A percentile compares a stretch with the other conserved stretches of the same genome.
These are phyloP conservation scores for Leuctra nigra DNA, from an alignment of 2,888 invertebrate genomes.

Conservation along the genomic window DNA sequence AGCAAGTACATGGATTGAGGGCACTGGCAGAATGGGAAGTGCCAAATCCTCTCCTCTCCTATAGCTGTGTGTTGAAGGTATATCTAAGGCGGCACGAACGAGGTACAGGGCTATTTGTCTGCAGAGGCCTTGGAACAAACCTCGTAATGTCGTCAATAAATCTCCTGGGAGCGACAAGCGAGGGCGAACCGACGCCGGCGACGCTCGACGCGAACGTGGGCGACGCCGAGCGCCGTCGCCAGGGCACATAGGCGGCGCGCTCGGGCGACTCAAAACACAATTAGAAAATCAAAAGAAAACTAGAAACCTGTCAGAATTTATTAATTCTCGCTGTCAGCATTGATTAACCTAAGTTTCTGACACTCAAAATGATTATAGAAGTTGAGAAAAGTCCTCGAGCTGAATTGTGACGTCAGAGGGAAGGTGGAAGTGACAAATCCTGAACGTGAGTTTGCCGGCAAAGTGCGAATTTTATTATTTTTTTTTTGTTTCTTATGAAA, in stretches of 20 bases:
- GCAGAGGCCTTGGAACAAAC: background rate
- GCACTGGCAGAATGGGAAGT: background rate
- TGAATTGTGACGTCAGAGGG: too few species aligned
- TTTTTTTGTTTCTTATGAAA: too few species aligned
- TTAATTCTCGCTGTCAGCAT: background rate
- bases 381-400: too few species aligned
- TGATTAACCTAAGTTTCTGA: slow-evolving; percentile 3
- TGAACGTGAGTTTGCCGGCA: too few species aligned
- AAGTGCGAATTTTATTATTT: too few species aligned
- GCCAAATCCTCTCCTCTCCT: background rate
- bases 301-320: background rate
- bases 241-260: background rate
- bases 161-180: slow-evolving; percentile 19
- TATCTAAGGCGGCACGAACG: background rate
- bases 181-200: background rate
- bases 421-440: too few species aligned
- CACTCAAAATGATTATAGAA: too few species aligned
- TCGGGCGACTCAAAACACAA: too few species aligned
- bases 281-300: too few species aligned
- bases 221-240: too few species aligned
- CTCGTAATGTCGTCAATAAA: slow-evolving; percentile 11
- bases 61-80: background rate
- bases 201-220: too few species aligned
- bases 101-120: slow-evolving; percentile 14
- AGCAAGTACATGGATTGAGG: background rate